Base-by-base conservation (phyloP, 2,113 vertebrate genomes). In the Prunella himalayana region DNA sequence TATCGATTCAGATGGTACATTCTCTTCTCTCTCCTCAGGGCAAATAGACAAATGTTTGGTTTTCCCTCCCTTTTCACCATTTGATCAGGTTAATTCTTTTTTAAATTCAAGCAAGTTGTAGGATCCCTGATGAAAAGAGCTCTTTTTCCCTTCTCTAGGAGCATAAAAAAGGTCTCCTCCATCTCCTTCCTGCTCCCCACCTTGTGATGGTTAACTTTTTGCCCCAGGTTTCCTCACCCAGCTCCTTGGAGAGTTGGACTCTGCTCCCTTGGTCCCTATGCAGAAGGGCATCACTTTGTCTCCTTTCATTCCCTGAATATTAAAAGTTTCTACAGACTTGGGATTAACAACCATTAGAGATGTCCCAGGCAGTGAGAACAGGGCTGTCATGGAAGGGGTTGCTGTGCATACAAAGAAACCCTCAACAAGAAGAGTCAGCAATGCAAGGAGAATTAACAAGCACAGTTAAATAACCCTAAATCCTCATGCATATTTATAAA, bases 401-500 rank as follows among this genome's bases (percentile, higher is more conserved):
- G 96, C 95, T 37, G 41, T 7, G 97, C 94, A 98, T 98, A 96
- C 94, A 89, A 96, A 98, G 91, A 95, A 96, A 96, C 90, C 84
- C 94, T 95, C 14, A 3, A 93, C 96, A 92, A 93, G 75, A 95
- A 96, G 96, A 97, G 91, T 97, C 97, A 97, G 98, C 94, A 97
- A 97, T 56, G 93, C 89, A 83, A 96, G 95, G 94, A 98, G 98
- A 98, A 98, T 98, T 96, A 97, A 97, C 97, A 97, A 96, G 90
- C 95, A 89, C 96, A 88, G 95, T 97, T 94, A 98, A 97, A 97
- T 96, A 98, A 97, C 97, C 78, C 54, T 91, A 92, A 91, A 97
- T 94, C 95, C 97, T 98, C 94, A 98, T 98, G 96, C 97, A 98
- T 98, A 98, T 98, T 98, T 97, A 98, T 98, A 96, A 96, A 95